Evolutionary conservation across 2,797 vertebrate genomes (phyloP), one percentile per base, ranked within the genome.

Genomic region (Betta splendens): DNA sequence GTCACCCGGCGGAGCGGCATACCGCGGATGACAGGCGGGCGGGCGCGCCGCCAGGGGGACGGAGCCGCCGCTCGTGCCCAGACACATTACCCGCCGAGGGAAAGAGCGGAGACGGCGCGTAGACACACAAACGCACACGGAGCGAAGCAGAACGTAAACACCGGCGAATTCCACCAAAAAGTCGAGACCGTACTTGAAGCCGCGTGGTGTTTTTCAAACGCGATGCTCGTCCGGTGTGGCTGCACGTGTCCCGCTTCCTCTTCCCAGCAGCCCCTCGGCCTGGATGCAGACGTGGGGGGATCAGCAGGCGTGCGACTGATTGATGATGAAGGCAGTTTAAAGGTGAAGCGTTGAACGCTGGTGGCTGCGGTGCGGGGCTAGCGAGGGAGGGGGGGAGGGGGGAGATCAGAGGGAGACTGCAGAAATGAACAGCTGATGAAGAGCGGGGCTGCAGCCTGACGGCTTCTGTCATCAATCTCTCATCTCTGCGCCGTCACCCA

Each of bases 341-440:
- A n/a, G n/a, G n/a, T n/a, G n/a, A n/a, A n/a, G n/a, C n/a, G n/a
- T n/a, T n/a, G n/a, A n/a, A n/a, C n/a, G n/a, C n/a, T n/a, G n/a
- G n/a, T n/a, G n/a, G n/a, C n/a, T n/a, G n/a, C n/a, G n/a, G n/a
- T n/a, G n/a, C n/a, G n/a, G n/a, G n/a, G n/a, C n/a, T n/a, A n/a
- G n/a, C n/a, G n/a, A n/a, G n/a, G n/a, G n/a, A n/a, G n/a, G n/a
- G n/a, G n/a, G n/a, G n/a, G n/a, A n/a, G n/a, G n/a, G n/a, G n/a
- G n/a, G n/a, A n/a, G n/a, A n/a, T n/a, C n/a, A n/a, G n/a, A n/a
- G n/a, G n/a, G n/a, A n/a, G n/a, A n/a, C n/a, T n/a, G n/a, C n/a
- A n/a, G n/a, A n/a, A 92, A 92, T 91, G 82, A 90, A 75, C 71
- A 90, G 76, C 84, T 82, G 91, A 91, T 87, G 91, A 91, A 89